Evolutionary conservation across 2,888 invertebrate species (phyloP), one percentile per base, ranked within the genome.

Genomic region (Acleris laterana): DNA sequence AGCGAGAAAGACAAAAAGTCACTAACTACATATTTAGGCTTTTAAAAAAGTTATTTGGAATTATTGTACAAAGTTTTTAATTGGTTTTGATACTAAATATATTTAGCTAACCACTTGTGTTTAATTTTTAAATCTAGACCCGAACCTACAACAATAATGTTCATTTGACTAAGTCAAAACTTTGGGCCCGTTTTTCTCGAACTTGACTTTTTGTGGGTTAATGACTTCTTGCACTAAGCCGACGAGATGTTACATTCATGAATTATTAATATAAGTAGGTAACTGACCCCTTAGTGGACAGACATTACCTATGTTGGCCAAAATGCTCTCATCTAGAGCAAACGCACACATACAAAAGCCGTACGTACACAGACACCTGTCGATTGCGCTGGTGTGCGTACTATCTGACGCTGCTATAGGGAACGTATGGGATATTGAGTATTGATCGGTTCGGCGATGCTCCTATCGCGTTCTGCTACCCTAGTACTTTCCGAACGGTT

Each of bases 401-500:
- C 42, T 65, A 60, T 61, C 44, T 22, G n/a, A 48, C 38, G 64
- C 63, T 63, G 64, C 63, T 63, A 62, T 67, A 53, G 52, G 61
- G 58, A 68, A 64, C 53, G 71, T 76, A 78, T 73, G 68, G 64
- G 70, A 65, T 71, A 71, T 83, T 71, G 79, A 76, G 72, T 87
- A 90, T 90, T 82, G 89, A 89, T 89, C 86, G 79, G 80, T 89
- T 92, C 90, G 88, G 83, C 79, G 81, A 74, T 81, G 68, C 85
- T 85, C 83, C 71, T 72, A 13, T 44, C 20, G 7, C 17, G 68
- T 75, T 72, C 80, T 92, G 86, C 16, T 60, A 38, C 63, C 90
- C 89, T 90, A 76, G 91, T 93, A 82, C 75, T 90, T 91, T 88
- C 83, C 90, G 89, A 93, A 89, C 89, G 84, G 81, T 84, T 83